Evolutionary conservation across 2,888 invertebrate species (phyloP), one percentile per base, ranked within the genome.

Genomic region (Erebia epiphron): DNA sequence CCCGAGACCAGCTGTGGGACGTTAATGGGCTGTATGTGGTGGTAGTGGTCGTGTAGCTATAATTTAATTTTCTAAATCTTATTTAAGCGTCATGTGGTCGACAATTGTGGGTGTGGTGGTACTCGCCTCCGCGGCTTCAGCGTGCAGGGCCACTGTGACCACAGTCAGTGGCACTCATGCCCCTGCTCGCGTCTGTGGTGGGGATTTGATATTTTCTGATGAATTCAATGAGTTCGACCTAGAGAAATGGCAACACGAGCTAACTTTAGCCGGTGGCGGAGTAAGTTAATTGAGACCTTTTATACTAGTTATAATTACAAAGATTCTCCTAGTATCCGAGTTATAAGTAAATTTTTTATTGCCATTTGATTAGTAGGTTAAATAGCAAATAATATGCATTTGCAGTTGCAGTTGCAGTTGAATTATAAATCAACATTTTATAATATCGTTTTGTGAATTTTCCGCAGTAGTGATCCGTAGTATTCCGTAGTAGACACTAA

Each of bases 211-310:
- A 79, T 96, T 96, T 79, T 82, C 94, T 10, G 95, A 96, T 46
- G 93, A 95, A 41, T 96, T 96, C 82, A 85, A 95, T 26, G 83
- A 82, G 1, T 91, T 96, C 14, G 94, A 96, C 79, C 83, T 94
- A 0, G 90, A 93, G 74, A 94, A 89, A 76, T 96, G 96, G 96
- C 92, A 95, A 79, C 95, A 96, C 79, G 96, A 96, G 83, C 94
- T 94, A 76, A 95, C 95, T 0, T 85, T 95, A 35, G 87, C 93
- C 43, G 95, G 95, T 5, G 95, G 95, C 73, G 95, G 95, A 62
- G 95, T 95, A 83, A 92, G 95, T 89, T 16, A 7, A 49, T 62
- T 43, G 16, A 61, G 16, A 16, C 54, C 58, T 21, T 14, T 58
- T 11, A 18, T n/a, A 10, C 13, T 14, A n/a, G n/a, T 49, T 35